Conservation (phyloP, 2,113 vertebrate genomes). For the Syngnathus scovelli region DNA sequence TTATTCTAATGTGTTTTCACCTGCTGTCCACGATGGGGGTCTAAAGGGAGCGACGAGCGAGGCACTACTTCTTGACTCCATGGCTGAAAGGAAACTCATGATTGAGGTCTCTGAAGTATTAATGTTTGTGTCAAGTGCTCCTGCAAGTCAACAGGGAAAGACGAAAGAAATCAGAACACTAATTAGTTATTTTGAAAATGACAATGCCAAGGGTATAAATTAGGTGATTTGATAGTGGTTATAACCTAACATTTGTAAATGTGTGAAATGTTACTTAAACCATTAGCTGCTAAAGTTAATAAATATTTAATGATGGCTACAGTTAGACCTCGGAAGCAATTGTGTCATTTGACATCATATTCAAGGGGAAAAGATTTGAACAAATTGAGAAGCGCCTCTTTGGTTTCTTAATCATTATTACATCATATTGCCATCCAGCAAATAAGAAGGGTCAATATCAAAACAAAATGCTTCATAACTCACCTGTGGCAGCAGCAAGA, state of each 20-base stretch:
- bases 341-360: too few relatives aligned
- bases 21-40: slow-evolving; percentile 89
- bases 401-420: neutral
- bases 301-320: too few relatives aligned
- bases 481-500: slow-evolving; percentile 84
- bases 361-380: too few relatives aligned
- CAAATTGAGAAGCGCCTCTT: too few relatives aligned
- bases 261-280: neutral
- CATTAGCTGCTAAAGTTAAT: too few relatives aligned
- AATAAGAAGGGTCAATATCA: neutral
- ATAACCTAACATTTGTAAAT: too few relatives aligned
- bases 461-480: slow-evolving; percentile 17
- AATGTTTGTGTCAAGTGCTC: slow-evolving; percentile 84
- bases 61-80: slow-evolving; percentile 87
- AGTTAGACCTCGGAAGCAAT: too few relatives aligned
- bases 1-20: slow-evolving; percentile 58
- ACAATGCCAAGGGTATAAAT: neutral
- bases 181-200: neutral
- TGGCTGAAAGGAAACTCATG: slow-evolving; percentile 92
- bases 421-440: neutral
- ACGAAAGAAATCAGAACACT: neutral
- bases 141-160: slow-evolving; percentile 72
- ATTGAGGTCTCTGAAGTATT: slow-evolving; percentile 91
- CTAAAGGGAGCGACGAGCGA: slow-evolving; percentile 89
- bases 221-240: neutral